These are phyloP conservation scores for Betta splendens DNA, from an alignment of 2,797 vertebrate genomes.

Conservation along the genomic window DNA sequence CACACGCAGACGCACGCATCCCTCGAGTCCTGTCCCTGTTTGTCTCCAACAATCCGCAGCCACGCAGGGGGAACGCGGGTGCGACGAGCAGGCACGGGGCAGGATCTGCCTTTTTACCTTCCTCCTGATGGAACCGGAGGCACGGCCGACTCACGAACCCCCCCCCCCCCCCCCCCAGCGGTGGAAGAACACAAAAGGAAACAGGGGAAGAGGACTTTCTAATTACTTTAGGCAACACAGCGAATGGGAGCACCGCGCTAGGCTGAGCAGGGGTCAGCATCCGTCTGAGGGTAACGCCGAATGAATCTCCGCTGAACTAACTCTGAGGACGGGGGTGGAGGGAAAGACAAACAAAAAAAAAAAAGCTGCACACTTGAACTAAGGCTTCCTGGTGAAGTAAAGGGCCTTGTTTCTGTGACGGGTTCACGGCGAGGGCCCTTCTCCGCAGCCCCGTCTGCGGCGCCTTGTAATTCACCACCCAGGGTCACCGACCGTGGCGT, in stretches of 20 bases:
- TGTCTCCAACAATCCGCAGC: conserved; percentile 70
- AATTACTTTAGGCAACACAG: conserved; percentile 80
- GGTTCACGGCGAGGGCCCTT: conserved; percentile 67
- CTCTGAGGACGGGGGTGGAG: conserved; percentile 33
- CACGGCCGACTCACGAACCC: conserved; percentile 65
- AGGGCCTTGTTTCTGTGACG: conserved; percentile 64
- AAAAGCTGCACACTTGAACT: conserved; percentile 46
- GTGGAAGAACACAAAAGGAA: conserved; percentile 68
- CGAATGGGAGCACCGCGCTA: conserved; percentile 80
- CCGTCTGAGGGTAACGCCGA: conserved; percentile 72
- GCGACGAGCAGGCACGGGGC: conserved; percentile 41
- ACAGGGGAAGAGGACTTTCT: conserved; percentile 67
- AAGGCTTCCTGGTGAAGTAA: conserved; percentile 72
- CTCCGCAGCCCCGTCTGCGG: conserved; percentile 40
- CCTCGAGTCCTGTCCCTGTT: conserved; percentile 70
- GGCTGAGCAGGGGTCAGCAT: conserved; percentile 72
- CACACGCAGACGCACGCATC: conserved; percentile 43
- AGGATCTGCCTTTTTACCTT: conserved; percentile 55
- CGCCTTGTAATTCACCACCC: conserved; percentile 72
- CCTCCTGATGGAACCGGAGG: conserved; percentile 70
- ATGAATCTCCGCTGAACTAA: conserved; percentile 74
- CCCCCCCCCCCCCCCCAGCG: conserved; percentile 56
- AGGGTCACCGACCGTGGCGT: conserved; percentile 75
- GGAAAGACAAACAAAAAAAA: conserved; percentile 30
- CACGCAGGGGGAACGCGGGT: conserved; percentile 58